These are phyloP conservation scores for Entomyzon cyanotis DNA, from an alignment of 2,113 vertebrate species.

Conservation along the genomic window DNA sequence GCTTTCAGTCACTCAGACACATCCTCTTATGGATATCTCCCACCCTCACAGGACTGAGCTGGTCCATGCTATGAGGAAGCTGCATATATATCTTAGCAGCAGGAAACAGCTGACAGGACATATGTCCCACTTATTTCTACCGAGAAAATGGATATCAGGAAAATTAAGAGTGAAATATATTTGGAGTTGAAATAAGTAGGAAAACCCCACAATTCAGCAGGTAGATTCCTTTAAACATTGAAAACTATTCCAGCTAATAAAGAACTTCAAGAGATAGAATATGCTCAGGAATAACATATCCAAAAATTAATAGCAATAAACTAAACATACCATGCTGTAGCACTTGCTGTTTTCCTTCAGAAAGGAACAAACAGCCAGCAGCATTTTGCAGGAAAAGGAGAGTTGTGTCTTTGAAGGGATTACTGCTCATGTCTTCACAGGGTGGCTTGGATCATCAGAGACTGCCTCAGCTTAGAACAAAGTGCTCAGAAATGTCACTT, in stretches of 20 bases:
- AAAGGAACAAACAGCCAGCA: conserved; percentile 1
- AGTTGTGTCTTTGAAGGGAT: conserved; percentile 24
- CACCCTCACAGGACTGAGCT: neutral
- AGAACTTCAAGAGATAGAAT: conserved; percentile 35
- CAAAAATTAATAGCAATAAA: conserved; percentile 30
- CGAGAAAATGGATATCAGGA: neutral
- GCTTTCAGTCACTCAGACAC: neutral
- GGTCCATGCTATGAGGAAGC: neutral
- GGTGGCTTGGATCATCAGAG: conserved; percentile 22
- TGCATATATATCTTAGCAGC: neutral
- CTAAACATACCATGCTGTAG: conserved; percentile 15
- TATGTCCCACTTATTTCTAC: neutral
- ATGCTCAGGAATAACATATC: conserved; percentile 21
- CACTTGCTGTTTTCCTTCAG: conserved; percentile 46
- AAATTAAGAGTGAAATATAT: conserved; percentile 31
- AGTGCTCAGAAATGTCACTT: neutral
- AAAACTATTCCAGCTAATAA: conserved; percentile 38
- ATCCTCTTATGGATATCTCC: neutral
- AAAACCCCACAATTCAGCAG: neutral
- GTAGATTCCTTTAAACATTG: conserved; percentile 21
- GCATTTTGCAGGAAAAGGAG: conserved; percentile 17
- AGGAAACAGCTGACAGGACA: neutral
- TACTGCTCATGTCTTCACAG: conserved; percentile 16
- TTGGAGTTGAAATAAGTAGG: conserved; percentile 25
- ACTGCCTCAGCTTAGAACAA: conserved; percentile 18